These are phyloP conservation scores for Hydractinia symbiolongicarpus DNA, from an alignment of 30 jellyfish, hydroid and myxozoan genomes.

Conservation along the genomic window DNA sequence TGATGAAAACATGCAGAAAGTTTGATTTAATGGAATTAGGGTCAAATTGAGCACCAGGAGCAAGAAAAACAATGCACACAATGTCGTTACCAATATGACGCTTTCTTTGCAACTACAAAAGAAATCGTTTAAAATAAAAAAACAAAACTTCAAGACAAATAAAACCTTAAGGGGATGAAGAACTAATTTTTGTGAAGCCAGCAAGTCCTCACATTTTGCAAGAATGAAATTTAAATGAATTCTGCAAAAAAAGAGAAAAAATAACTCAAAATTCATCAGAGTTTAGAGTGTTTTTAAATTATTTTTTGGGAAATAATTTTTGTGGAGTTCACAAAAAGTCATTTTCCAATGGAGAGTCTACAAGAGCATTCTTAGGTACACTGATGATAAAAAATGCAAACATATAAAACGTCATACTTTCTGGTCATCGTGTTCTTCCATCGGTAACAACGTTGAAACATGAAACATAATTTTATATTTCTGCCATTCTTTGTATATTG, in stretches of 20 bases:
- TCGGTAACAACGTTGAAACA: conserved; percentile 86
- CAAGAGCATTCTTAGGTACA: too few species aligned
- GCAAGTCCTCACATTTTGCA: too few species aligned
- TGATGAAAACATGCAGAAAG: conserved; percentile 85
- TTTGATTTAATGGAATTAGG: conserved; percentile 91
- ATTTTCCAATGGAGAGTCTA: too few species aligned
- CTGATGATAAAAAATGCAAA: too few species aligned
- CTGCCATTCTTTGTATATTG: conserved; percentile 75
- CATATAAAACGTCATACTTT: conserved; percentile 40
- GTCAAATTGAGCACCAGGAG: conserved; percentile 59
- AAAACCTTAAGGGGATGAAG: too few species aligned
- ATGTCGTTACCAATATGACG: conserved; percentile 95
- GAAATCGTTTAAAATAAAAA: neutral
- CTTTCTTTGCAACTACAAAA: conserved; percentile 77
- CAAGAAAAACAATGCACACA: conserved; percentile 82
- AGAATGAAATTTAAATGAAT: too few species aligned
- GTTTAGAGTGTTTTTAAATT: too few species aligned
- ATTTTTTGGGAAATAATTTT: too few species aligned
- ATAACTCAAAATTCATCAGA: too few species aligned
- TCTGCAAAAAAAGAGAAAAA: too few species aligned
- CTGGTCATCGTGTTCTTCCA: conserved; percentile 88
- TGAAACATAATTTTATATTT: conserved; percentile 77
- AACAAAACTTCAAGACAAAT: neutral
- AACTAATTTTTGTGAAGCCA: too few species aligned
- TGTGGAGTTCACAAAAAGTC: too few species aligned